Base-by-base conservation (phyloP, 2,113 vertebrate genomes). In the Sakesphorus luctuosus region DNA sequence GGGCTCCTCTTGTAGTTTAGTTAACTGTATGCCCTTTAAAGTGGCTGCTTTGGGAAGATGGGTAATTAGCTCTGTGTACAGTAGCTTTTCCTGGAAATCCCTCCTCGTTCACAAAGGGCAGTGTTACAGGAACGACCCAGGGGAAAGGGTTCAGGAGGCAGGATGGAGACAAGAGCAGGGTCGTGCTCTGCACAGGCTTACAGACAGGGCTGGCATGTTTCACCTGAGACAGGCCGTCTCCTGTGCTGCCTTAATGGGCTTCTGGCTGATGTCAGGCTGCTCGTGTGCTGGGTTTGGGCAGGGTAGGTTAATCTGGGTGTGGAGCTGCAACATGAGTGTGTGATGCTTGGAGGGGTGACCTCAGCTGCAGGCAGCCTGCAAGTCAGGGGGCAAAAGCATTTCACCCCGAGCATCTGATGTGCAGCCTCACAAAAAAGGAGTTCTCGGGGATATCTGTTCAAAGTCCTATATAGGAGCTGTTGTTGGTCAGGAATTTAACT, bases 71-170 rank as follows among this genome's bases (percentile, higher is more conserved):
- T 85, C 36, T 92, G 82, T 3, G 4, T 59, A 46, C 38, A 67
- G 83, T 28, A 74, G 38, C 40, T 21, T 31, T 95, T 95, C 93
- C 90, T 84, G 95, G 88, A 95, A 96, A 44, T 38, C 18, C 24
- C n/a, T 52, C 14, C 55, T 59, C 62, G 7, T 59, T 77, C 56
- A 18, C 18, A 4, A 35, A 61, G 47, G 10, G 43, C 28, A 89
- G 18, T 4, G 15, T 74, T 77, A 77, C 4, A 3, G 35, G 44
- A 61, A 71, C 4, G 19, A 46, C 68, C 19, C 3, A 2, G 23
- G 52, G 29, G 26, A 25, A 81, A 67, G 14, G 58, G 36, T 24
- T 63, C 52, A 33, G 65, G 63, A 61, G 79, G 47, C 0, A 2
- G 56, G 73, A 72, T 52, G 58, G 61, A 72, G 85, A 26, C 13